Evolutionary conservation across 2,113 vertebrate genomes (phyloP), one percentile per base, ranked within the genome.

Genomic region (Phainopepla nitens): DNA sequence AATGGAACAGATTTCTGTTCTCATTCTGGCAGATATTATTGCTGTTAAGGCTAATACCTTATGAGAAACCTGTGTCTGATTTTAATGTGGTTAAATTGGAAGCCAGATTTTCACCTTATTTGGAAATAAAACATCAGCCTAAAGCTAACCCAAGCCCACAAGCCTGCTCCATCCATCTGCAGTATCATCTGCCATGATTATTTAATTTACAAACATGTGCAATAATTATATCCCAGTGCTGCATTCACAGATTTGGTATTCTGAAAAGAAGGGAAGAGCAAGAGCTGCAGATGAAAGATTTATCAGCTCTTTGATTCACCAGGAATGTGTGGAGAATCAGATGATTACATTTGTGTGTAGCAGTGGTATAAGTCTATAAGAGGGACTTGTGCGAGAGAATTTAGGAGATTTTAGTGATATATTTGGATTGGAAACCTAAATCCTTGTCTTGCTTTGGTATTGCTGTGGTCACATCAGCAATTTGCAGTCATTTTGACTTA

Each of bases 151-250:
- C 47, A 60, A 62, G 57, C 76, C 82, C 56, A 81, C 76, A 93
- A 65, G n/a, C 39, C 76, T 95, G 47, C 47, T 73, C 68, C 3
- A 3, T 93, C 82, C 87, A 83, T 88, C 71, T 95, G 75, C 79
- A 77, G 39, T 88, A n/a, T 91, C 70, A 56, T 85, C 75, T 95
- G 64, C 87, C 71, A 18, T 73, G 65, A 78, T 47, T 82, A 73
- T 86, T 89, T 91, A 73, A 90, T 94, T 82, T 94, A 83, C 51
- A 93, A 90, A 83, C 35, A 12, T 84, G 50, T 86, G n/a, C 71
- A 81, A 29, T 95, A 80, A 95, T 94, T 87, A 80, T 47, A 80
- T 51, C 17, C 51, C 65, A 85, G 54, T 76, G 41, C 82, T 83
- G 14, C n/a, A 49, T 83, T 86, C 47, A 64, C 68, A 82, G 47